phyloP scores from a whole-genome alignment of 2,888 invertebrate species.

The Platycheirus albimanus region DNA sequence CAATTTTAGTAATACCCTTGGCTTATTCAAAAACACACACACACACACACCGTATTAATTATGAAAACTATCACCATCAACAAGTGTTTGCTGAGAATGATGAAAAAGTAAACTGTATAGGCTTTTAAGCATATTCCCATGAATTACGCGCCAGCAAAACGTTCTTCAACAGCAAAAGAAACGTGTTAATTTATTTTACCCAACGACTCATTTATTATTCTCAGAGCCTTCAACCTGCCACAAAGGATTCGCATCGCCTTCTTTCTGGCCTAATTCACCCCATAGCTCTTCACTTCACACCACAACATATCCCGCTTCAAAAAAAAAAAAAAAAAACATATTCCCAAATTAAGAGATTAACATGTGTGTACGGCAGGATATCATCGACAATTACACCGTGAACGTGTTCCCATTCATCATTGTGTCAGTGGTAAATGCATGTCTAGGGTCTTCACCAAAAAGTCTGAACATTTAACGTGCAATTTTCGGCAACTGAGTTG shows the following conservation, averaged over 20 bases:
- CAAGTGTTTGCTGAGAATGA: constrained; percentile 2
- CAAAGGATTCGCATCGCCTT: constrained; percentile 16
- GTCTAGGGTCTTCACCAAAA: constrained; percentile 41
- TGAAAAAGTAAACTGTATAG: not conserved
- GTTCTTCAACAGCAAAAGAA: constrained; percentile 19
- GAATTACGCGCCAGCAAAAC: not conserved
- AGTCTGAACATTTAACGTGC: constrained; percentile 43
- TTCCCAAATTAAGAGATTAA: constrained; percentile 71
- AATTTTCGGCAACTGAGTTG: constrained; percentile 61
- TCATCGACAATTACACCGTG: constrained; percentile 63
- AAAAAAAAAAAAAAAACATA: too few relatives aligned
- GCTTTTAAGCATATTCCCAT: not conserved
- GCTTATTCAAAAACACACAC: constrained; percentile 5
- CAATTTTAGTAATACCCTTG: too few relatives aligned
- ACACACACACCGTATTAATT: constrained; percentile 1
- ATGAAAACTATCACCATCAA: constrained; percentile 22
- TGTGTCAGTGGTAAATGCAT: constrained; percentile 68
- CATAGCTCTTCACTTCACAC: constrained; percentile 22
- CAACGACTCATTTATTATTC: constrained; percentile 39
- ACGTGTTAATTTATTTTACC: constrained; percentile 47
- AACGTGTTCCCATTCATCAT: constrained; percentile 71
- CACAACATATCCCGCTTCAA: not conserved
- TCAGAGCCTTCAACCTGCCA: constrained; percentile 12
- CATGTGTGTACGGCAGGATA: constrained; percentile 67
- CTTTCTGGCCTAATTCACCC: constrained; percentile 21